A percentile compares a stretch with the other conserved stretches of the same genome.
Conservation (phyloP, 2,113 vertebrate species). For the Trochalopteron elliotii region DNA sequence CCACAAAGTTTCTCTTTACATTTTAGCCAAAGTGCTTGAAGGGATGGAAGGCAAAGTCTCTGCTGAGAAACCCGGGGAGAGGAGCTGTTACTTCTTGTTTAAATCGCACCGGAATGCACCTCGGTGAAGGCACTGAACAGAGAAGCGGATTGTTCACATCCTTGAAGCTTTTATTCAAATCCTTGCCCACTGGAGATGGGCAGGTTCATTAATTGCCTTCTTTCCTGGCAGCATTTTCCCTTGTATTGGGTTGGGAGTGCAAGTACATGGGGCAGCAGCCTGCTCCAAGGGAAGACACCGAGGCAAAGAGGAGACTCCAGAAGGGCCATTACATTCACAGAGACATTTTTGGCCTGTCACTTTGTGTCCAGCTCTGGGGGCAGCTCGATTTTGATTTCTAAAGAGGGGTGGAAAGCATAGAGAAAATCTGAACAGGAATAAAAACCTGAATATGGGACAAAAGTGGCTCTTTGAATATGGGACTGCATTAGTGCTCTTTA, state of each 20-base stretch:
- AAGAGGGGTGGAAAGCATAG: not conserved
- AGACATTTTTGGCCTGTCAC: not conserved
- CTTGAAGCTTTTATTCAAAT: not conserved
- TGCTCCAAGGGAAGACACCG: not conserved
- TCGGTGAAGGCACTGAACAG: not conserved
- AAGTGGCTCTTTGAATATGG: conserved; percentile 23
- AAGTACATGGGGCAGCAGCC: not conserved
- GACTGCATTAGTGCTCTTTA: not conserved
- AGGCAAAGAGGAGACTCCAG: not conserved
- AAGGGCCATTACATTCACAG: not conserved
- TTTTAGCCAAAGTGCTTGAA: conserved; percentile 56
- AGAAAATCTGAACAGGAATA: not conserved
- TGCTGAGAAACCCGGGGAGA: not conserved
- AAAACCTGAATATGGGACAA: conserved; percentile 20
- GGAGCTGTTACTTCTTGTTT: conserved; percentile 47
- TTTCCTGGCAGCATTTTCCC: not conserved
- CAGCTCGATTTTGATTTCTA: conserved; percentile 36
- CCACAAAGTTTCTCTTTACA: conserved; percentile 45
- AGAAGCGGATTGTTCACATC: not conserved
- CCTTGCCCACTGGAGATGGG: not conserved
- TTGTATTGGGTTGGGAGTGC: not conserved
- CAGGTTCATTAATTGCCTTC: not conserved
- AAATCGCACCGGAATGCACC: not conserved
- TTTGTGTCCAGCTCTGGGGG: not conserved
- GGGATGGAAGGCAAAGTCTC: conserved; percentile 21